Percentiles rank a stretch among this genome's conserved stretches.
These are phyloP conservation scores for Amphiprion percula DNA, from an alignment of 2,113 vertebrate species.

Conservation along the genomic window DNA sequence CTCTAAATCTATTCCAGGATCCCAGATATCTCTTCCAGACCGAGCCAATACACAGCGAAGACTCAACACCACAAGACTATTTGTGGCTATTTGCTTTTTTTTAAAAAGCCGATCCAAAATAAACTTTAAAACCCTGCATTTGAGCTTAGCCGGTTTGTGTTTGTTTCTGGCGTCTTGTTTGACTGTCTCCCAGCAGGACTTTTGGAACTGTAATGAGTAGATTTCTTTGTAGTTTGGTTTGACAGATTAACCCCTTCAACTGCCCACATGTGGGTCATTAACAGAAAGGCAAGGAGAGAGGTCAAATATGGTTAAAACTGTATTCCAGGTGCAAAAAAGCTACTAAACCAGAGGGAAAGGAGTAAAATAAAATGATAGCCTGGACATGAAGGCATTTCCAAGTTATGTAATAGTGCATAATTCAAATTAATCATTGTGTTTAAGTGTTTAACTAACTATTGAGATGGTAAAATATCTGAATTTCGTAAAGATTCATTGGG, in stretches of 20 bases:
- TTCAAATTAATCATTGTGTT: no score
- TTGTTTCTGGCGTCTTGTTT: background rate
- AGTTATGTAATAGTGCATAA: no score
- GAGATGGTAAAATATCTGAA: no score
- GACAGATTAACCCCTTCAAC: conserved; percentile 8
- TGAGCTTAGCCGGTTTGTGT: background rate
- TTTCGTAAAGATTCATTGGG: no score
- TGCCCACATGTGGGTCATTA: conserved; percentile 26
- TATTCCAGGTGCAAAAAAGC: background rate
- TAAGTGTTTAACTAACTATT: no score
- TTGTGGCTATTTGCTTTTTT: no score
- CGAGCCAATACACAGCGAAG: background rate
- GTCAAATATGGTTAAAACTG: conserved; percentile 2
- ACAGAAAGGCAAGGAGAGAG: background rate
- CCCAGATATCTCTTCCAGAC: conserved; percentile 28
- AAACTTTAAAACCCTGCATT: background rate
- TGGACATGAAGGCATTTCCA: no score
- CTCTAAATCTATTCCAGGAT: conserved; percentile 49
- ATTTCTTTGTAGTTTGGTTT: conserved; percentile 15
- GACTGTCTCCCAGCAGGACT: background rate
- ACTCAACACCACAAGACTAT: background rate
- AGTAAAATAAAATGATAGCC: no score
- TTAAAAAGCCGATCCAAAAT: no score
- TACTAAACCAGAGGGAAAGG: no score
- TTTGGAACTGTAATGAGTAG: background rate